Evolutionary conservation across 92 coral and sea anemone genomes (phyloP), one percentile per base, ranked within the genome.

Genomic region (Virgularia gustaviana): DNA sequence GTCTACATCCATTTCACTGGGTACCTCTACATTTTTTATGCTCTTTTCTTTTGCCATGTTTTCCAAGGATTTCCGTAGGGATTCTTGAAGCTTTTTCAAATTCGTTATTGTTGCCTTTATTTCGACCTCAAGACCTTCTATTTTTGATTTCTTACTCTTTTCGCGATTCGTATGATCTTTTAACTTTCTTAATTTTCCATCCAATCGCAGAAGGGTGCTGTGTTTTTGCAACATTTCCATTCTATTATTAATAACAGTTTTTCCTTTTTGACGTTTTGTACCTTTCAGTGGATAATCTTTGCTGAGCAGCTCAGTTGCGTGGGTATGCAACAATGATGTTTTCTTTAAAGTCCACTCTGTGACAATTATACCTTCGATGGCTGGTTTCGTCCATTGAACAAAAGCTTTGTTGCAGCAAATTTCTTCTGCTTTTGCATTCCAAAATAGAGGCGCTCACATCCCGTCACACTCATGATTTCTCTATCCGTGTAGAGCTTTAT

Each of bases 301-400:
- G 8, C 44, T 32, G 33, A 47, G 63, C 16, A 63, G 36, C 35
- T 66, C 37, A 57, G 23, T 38, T 38, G 68, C 42, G 61, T 78
- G 82, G 54, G 35, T 78, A 27, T 23, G 49, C 43, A 66, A 45
- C 9, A 66, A 49, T 6, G 82, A 55, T 9, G 82, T 78, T 55
- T 78, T 78, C 68, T 78, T 78, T 31, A 78, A 58, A 15, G 76
- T 24, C 82, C 82, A 78, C 68, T 77, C 81, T 53, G 82, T 78
- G 6, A 43, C 75, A 10, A 78, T 57, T 9, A 78, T 70, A 37
- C 82, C 77, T 22, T 39, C 43, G 29, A 78, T 78, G 13, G 82
- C 82, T 12, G 57, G 39, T 66, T 78, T 78, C 1, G 82, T 23
- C 82, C 75, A 54, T 27, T 66, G 54, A 10, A 16, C 47, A 20